These are phyloP conservation scores for Eupithecia tripunctaria DNA, from an alignment of 2,888 invertebrate genomes.

Conservation along the genomic window DNA sequence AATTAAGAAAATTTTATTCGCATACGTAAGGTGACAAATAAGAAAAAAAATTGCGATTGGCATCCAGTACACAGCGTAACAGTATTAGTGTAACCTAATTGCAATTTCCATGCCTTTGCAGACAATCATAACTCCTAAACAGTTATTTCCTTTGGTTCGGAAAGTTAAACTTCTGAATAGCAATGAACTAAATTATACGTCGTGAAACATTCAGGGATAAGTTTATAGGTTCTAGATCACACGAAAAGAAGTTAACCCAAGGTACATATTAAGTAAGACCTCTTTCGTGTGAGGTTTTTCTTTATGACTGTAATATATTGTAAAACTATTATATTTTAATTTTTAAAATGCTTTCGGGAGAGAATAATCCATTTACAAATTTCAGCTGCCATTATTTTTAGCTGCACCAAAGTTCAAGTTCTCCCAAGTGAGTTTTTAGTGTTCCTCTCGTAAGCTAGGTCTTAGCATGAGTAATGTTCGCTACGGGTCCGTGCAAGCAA, in stretches of 20 bases:
- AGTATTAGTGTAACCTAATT: background rate
- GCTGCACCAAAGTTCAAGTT: conserved; percentile 23
- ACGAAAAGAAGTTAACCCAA: background rate
- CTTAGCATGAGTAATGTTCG: conserved; percentile 59
- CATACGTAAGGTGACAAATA: no score
- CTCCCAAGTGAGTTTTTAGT: conserved; percentile 44
- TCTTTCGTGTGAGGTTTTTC: background rate
- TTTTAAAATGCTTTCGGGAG: background rate
- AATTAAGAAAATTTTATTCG: background rate
- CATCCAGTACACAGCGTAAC: background rate
- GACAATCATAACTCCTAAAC: conserved; percentile 23
- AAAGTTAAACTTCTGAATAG: conserved; percentile 50
- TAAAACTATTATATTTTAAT: no score
- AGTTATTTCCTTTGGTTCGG: conserved; percentile 42
- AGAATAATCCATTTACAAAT: background rate
- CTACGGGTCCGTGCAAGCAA: conserved; percentile 48
- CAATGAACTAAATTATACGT: conserved; percentile 50
- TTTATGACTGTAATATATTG: background rate
- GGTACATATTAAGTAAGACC: background rate
- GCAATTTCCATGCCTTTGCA: conserved; percentile 22
- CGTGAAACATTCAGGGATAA: conserved; percentile 36
- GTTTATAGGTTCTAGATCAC: no score
- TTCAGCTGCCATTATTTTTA: conserved; percentile 6
- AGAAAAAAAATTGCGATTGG: background rate
- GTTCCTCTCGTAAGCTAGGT: conserved; percentile 45